Evolutionary conservation across 53 echinoderm and acorn worm species (phyloP), one percentile per base, ranked within the genome.

Genomic region (Patiria pectinifera): DNA sequence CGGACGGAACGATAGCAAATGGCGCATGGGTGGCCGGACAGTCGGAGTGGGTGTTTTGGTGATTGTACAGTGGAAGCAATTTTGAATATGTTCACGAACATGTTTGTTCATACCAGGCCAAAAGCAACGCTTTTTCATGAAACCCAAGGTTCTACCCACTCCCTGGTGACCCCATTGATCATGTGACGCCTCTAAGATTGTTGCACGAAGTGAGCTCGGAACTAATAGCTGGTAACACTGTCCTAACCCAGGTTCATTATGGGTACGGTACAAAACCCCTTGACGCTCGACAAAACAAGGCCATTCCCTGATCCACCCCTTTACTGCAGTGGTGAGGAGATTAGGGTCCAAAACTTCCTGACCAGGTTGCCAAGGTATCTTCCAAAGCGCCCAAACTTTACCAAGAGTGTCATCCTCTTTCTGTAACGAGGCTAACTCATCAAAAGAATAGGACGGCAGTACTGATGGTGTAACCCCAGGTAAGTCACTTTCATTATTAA

Each of bases 141-240:
- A 76, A 2, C 83, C 49, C 4, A 87, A 10, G 9, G 93, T 95
- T 71, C 93, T 93, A 13, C 92, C 92, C 19, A 60, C 23, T 9
- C 92, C 81, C 81, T 96, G 94, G 60, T 96, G 94, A 7, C 96
- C 96, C 76, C 71, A 83, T 7, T 93, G 84, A 82, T 96, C 96
- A 85, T 94, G 96, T 0, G 93, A 7, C 11, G 83, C 80, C n/a
- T 94, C 78, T 7, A 96, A 26, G 11, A 95, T 87, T 23, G 59
- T 77, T 0, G 26, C 59, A 24, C 89, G 93, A 6, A 95, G 87
- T 4, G 91, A 11, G 4, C 12, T 89, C n/a, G 96, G 96, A 1
- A 96, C 45, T 14, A 95, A 78, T 14, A 95, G 60, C 71, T 96
- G 95, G 3, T 79, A 16, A 16, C 90, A 23, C 14, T 70, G 82